Percentiles rank a stretch among this genome's conserved stretches.
phyloP scores from a whole-genome alignment of 2,888 invertebrate species.

The Linnaemya vulpina region DNA sequence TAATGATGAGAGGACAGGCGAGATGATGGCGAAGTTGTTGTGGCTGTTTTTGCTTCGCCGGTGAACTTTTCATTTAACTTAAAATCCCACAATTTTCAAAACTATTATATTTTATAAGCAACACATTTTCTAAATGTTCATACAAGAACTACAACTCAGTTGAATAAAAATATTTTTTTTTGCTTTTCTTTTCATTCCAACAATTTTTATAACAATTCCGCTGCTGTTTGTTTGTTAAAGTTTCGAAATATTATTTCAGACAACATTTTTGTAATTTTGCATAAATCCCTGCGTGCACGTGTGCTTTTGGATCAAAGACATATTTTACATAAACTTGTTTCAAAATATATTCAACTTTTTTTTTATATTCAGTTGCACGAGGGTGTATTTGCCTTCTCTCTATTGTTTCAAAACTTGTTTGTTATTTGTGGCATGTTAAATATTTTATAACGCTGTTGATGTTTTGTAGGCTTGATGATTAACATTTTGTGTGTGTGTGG shows the following conservation, averaged over 20 bases:
- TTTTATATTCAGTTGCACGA: constrained; percentile 3
- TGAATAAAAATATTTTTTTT: not conserved
- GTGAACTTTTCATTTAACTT: too few species aligned
- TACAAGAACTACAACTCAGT: not conserved
- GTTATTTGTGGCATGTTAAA: constrained; percentile 52
- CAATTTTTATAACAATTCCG: not conserved
- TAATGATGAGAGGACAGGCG: too few species aligned
- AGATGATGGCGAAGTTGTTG: too few species aligned
- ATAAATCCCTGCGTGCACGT: constrained; percentile 34
- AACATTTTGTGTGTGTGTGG: constrained; percentile 15
- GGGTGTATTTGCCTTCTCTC: not conserved
- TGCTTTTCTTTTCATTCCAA: not conserved
- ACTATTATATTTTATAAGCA: too few species aligned
- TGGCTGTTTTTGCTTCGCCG: too few species aligned
- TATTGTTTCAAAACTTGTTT: constrained; percentile 42
- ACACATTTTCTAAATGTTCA: not conserved
- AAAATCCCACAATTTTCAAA: too few species aligned
- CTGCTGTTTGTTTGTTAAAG: constrained; percentile 1
- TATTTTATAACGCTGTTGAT: constrained; percentile 38
- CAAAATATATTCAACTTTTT: constrained; percentile 1
- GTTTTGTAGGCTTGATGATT: constrained; percentile 26
- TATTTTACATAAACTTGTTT: constrained; percentile 55
- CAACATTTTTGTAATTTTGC: constrained; percentile 36
- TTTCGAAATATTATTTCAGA: constrained; percentile 19
- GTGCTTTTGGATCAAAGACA: constrained; percentile 64